Conservation (phyloP, 2,888 invertebrate species). For the Drosophila austrosaltans region DNA sequence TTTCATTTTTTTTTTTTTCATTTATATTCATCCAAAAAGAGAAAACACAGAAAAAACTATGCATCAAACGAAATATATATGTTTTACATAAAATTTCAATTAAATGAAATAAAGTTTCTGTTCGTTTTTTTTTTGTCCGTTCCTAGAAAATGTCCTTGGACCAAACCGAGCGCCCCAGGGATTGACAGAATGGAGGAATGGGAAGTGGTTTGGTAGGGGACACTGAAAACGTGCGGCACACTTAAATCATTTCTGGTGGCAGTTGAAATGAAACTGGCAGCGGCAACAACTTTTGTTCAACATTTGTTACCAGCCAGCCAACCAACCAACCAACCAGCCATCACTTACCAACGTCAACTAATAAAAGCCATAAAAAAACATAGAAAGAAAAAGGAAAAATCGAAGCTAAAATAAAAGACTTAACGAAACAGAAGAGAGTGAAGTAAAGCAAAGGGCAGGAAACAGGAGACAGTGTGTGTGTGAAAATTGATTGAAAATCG, state of each 20-base stretch:
- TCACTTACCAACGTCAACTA: conserved; percentile 54
- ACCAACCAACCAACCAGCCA: conserved; percentile 48
- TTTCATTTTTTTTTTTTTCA: conserved; percentile 45
- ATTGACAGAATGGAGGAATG: conserved; percentile 15
- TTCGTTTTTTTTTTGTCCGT: conserved; percentile 7
- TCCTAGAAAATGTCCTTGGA: conserved; percentile 60
- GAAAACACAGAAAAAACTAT: conserved; percentile 48
- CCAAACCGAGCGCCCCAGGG: conserved; percentile 21
- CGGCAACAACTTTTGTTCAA: conserved; percentile 68
- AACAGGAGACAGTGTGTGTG: background rate
- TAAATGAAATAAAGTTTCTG: conserved; percentile 70
- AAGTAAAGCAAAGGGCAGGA: background rate
- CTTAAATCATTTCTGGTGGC: conserved; percentile 74
- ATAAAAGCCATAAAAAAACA: conserved; percentile 62
- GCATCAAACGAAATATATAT: conserved; percentile 67
- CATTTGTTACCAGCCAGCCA: conserved; percentile 63
- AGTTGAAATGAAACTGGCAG: conserved; percentile 70
- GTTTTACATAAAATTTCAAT: conserved; percentile 79
- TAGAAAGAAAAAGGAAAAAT: conserved; percentile 37
- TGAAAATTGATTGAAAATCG: background rate
- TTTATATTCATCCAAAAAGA: conserved; percentile 1
- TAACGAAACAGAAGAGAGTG: background rate
- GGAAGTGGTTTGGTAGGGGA: conserved; percentile 17
- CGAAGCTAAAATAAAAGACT: conserved; percentile 30
- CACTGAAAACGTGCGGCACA: conserved; percentile 59